Percentiles rank a stretch among this genome's conserved stretches.
Conservation (phyloP, 2,113 vertebrate genomes). For the Penelope pileata region DNA sequence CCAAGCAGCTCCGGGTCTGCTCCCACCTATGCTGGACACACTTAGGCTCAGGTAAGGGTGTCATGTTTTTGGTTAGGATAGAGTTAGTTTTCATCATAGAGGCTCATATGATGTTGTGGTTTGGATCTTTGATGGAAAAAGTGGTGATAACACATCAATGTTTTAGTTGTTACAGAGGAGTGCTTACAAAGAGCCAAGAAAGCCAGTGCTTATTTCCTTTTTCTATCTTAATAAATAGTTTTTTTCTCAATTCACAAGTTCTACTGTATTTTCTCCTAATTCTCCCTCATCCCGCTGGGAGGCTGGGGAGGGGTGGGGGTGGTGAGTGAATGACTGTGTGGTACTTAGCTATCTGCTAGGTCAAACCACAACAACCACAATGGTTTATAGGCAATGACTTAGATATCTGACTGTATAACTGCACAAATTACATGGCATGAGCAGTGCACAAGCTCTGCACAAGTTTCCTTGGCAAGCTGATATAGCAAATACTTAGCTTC, state of each 20-base stretch:
- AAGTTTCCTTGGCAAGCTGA: background rate
- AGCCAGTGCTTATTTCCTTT: no score
- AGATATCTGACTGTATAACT: background rate
- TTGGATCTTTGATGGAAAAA: background rate
- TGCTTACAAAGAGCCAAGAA: background rate
- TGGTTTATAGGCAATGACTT: background rate
- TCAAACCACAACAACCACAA: background rate
- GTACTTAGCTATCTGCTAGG: background rate
- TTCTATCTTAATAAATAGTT: no score
- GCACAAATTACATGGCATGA: background rate
- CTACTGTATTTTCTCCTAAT: background rate
- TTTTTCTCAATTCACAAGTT: background rate
- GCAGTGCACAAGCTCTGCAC: fast-evolving
- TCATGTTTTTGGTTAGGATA: background rate
- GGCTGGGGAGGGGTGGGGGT: no score
- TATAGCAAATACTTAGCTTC: background rate
- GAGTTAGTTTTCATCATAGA: background rate
- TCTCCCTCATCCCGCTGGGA: background rate
- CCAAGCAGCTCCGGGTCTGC: background rate
- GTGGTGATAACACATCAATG: background rate
- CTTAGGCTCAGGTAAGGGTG: background rate
- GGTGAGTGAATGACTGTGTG: background rate
- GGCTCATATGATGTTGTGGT: no score
- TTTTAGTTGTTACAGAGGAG: background rate
- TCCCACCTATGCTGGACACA: background rate